Evolutionary conservation across 1,140 invertebrate genomes (phyloP), one percentile per base, ranked within the genome.

Genomic region (Drosophila cardini): DNA sequence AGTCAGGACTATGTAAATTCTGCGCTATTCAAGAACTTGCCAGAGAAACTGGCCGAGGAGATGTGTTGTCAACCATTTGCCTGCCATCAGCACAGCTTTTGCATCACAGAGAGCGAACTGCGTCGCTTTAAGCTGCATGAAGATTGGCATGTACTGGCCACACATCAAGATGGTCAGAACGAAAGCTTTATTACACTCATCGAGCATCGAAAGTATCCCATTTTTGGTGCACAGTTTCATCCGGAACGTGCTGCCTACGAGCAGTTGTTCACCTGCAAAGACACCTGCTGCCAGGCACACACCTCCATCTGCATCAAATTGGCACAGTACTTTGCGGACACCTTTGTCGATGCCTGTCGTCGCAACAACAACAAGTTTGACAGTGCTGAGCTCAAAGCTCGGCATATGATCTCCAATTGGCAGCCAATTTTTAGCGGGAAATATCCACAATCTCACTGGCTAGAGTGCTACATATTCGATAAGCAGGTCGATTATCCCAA

Each of bases 151-250:
- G 92, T 96, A 4, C 90, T 97, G 18, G 95, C 96, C 4, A 93
- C 94, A 3, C 96, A 96, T 83, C 83, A 93, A 30, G 96, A 97
- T 83, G 72, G 85, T 93, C 80, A 18, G 0, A 10, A 36, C 4
- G 16, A 2, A 7, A 9, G 61, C 1, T 98, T 96, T 84, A 94
- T 95, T 76, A 95, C 95, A 0, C 92, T 93, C 1, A 86, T 96
- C 40, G 96, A 96, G 90, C 95, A 94, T 80, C 80, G 61, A 63
- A 93, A 92, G n/a, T 95, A 94, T 83, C 97, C 98, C 15, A 95
- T 98, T 87, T 98, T 96, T 90, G 97, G 95, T 2, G 92, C 96
- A 0, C 97, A 98, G 90, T 98, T 97, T 92, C 98, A 99, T 92
- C 97, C 97, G 1, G 98, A 99, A 92, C 98, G 98, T 83, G 96